These are phyloP conservation scores for Odobenus rosmarus DNA, from an alignment of 2,113 vertebrate species.

Conservation along the genomic window DNA sequence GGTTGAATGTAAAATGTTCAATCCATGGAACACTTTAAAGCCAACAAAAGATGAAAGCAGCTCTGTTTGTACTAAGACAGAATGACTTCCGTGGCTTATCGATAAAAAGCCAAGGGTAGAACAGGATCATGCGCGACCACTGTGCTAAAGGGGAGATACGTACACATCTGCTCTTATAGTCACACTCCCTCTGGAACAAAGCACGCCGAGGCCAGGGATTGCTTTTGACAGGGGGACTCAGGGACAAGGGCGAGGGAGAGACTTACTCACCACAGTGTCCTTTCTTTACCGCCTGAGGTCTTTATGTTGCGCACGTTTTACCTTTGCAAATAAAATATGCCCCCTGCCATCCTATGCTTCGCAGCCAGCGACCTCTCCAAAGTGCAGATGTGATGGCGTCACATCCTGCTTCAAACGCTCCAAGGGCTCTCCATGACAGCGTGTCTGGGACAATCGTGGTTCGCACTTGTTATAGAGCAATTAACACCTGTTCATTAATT, in stretches of 20 bases:
- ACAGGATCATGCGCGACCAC: accelerated
- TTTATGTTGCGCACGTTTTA: background rate
- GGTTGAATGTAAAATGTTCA: too few relatives aligned
- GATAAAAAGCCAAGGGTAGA: background rate
- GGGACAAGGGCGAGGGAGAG: background rate
- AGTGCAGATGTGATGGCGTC: too few relatives aligned
- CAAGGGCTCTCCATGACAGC: background rate
- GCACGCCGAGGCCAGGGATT: background rate
- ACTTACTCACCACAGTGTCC: accelerated
- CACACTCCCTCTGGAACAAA: background rate
- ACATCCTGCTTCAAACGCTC: background rate
- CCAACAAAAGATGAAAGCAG: background rate
- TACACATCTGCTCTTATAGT: background rate
- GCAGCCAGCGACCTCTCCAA: background rate
- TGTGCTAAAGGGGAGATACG: background rate
- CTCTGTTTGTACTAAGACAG: accelerated
- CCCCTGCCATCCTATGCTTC: accelerated
- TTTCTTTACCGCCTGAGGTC: background rate
- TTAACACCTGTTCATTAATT: background rate
- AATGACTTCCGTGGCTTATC: background rate
- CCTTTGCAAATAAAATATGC: background rate
- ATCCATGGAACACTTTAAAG: background rate
- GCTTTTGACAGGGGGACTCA: background rate
- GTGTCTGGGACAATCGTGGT: background rate
- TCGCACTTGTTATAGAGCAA: background rate